phyloP scores from a whole-genome alignment of 2,797 vertebrate species.

The Acipenser oxyrinchus region DNA sequence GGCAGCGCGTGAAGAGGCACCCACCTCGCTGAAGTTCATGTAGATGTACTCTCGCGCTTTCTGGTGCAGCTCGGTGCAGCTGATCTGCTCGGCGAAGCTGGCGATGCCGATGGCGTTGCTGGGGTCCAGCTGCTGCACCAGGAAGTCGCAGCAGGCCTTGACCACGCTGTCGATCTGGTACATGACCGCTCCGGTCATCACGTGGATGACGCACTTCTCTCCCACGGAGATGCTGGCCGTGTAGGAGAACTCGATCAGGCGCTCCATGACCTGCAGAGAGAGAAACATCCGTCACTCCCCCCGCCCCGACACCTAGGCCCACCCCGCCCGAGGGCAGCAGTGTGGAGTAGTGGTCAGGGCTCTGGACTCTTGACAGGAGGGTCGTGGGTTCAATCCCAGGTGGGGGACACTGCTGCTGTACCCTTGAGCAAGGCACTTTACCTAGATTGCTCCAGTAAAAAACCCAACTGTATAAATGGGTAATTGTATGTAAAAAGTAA shows the following conservation, averaged over 20 bases:
- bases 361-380: too few species aligned
- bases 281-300: neutral
- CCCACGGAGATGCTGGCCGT: conserved; percentile 91
- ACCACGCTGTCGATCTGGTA: conserved; percentile 96
- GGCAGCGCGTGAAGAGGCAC: neutral
- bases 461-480: too few species aligned
- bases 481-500: too few species aligned
- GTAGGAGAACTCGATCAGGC: conserved; percentile 88
- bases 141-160: conserved; percentile 84
- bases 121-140: conserved; percentile 85
- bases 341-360: too few species aligned
- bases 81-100: conserved; percentile 86
- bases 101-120: conserved; percentile 94
- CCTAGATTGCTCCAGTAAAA: too few species aligned
- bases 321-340: too few species aligned
- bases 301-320: neutral
- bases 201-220: conserved; percentile 86
- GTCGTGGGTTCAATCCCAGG: too few species aligned
- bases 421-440: too few species aligned
- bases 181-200: conserved; percentile 93
- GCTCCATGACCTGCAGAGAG: conserved; percentile 72
- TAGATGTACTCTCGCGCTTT: conserved; percentile 90
- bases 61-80: conserved; percentile 81
- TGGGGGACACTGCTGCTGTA: too few species aligned
- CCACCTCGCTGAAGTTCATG: conserved; percentile 88